phyloP scores from a whole-genome alignment of 2,113 vertebrate genomes.

The Reinhardtius hippoglossoides region DNA sequence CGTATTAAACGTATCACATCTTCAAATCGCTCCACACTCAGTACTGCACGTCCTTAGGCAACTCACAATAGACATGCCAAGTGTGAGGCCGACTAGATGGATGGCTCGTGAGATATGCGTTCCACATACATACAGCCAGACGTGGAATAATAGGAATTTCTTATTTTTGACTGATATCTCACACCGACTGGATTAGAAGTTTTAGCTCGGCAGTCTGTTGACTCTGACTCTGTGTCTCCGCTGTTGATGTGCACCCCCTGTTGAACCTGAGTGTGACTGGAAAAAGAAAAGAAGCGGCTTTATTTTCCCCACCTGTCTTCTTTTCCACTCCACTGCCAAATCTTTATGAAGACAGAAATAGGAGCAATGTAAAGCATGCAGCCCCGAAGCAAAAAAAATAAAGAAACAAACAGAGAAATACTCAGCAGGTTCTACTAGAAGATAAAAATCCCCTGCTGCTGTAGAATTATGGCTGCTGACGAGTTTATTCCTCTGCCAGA shows the following conservation, averaged over 20 bases:
- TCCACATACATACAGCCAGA: background rate
- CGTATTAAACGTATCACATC: too few relatives aligned
- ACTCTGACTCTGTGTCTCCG: background rate
- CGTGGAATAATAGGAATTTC: background rate
- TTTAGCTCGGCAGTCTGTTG: background rate
- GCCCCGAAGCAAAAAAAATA: background rate
- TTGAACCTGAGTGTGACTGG: constrained; percentile 21
- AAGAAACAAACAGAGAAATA: background rate
- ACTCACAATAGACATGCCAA: too few relatives aligned
- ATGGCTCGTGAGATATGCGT: background rate
- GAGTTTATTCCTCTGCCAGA: background rate
- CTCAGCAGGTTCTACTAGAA: background rate
- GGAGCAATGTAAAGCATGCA: background rate
- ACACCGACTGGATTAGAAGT: constrained; percentile 1
- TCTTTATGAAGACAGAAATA: constrained; percentile 7
- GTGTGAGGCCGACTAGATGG: too few relatives aligned
- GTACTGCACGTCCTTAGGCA: too few relatives aligned
- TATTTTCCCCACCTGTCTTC: constrained; percentile 10
- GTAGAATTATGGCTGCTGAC: background rate
- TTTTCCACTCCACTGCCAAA: background rate
- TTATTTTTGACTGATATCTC: background rate
- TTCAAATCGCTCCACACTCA: too few relatives aligned
- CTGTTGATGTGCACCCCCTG: background rate
- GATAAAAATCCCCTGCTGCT: background rate
- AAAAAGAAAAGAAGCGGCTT: constrained; percentile 4